These are phyloP conservation scores for Lepidocyrtoides sp. DNA, from an alignment of 2,888 invertebrate genomes.

Conservation along the genomic window DNA sequence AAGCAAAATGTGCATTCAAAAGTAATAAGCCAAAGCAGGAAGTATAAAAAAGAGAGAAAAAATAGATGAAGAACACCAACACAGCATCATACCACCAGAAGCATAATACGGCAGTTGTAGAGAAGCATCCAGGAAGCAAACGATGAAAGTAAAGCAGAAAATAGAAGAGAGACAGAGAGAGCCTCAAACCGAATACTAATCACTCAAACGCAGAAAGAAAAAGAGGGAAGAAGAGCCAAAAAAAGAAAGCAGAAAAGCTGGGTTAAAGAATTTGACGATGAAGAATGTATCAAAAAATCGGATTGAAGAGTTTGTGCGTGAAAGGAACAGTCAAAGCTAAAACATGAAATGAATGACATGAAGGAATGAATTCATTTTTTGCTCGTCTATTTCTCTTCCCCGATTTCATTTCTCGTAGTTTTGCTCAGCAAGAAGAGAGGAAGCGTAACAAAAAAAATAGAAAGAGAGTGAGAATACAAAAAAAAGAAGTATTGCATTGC, in stretches of 20 bases:
- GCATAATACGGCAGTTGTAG: too few relatives aligned
- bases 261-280: conserved; percentile 6
- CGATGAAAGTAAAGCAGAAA: conserved; percentile 37
- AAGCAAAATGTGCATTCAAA: conserved; percentile 18
- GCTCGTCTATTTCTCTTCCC: background rate
- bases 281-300: conserved; percentile 40
- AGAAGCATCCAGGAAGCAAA: conserved; percentile 10
- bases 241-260: background rate
- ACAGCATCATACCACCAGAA: background rate
- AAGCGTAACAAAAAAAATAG: background rate
- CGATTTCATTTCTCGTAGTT: conserved; percentile 40
- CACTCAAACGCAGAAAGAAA: conserved; percentile 58
- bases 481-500: conserved; percentile 15
- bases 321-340: conserved; percentile 36
- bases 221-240: conserved; percentile 10
- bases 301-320: conserved; percentile 26
- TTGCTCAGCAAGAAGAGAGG: background rate
- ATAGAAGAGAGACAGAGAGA: background rate
- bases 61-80: background rate
- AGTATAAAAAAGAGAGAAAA: background rate
- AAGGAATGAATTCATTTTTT: conserved; percentile 30
- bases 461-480: background rate
- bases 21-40: conserved; percentile 31
- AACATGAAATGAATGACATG: conserved; percentile 65
- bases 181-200: conserved; percentile 72